phyloP scores from a whole-genome alignment of 2,888 invertebrate species.

The Acleris holmiana region DNA sequence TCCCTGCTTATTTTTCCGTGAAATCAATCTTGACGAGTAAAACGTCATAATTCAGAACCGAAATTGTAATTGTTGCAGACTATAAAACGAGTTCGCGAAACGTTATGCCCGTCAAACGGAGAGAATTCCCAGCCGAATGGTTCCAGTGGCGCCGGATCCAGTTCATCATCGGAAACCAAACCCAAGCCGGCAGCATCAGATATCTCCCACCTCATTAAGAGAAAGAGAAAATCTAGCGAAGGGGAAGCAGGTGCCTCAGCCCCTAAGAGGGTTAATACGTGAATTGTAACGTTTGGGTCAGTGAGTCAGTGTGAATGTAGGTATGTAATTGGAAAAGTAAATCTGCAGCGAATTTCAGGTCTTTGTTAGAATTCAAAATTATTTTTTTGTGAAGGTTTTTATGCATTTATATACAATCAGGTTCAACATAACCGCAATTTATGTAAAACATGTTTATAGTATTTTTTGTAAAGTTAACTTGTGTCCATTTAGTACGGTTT shows the following conservation, averaged over 20 bases:
- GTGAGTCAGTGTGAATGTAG: neutral
- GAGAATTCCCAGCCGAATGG: conserved; percentile 50
- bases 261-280: conserved; percentile 84
- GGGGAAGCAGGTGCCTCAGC: conserved; percentile 82
- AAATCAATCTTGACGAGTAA: too few relatives aligned
- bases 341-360: conserved; percentile 2
- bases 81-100: conserved; percentile 70
- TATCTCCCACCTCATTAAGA: conserved; percentile 92
- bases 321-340: neutral
- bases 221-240: conserved; percentile 89
- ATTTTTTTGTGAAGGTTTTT: too few relatives aligned
- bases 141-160: conserved; percentile 44
- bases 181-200: conserved; percentile 88
- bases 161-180: conserved; percentile 51
- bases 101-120: conserved; percentile 63
- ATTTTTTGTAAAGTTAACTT: too few relatives aligned
- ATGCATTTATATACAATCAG: too few relatives aligned
- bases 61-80: conserved; percentile 55
- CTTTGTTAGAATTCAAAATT: neutral
- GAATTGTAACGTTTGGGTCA: conserved; percentile 43
- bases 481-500: too few relatives aligned
- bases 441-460: too few relatives aligned
- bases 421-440: too few relatives aligned
- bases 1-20: too few relatives aligned
- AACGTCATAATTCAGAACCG: too few relatives aligned